Conservation (phyloP, 2,113 vertebrate genomes). For the Cheirogaleus medius region DNA sequence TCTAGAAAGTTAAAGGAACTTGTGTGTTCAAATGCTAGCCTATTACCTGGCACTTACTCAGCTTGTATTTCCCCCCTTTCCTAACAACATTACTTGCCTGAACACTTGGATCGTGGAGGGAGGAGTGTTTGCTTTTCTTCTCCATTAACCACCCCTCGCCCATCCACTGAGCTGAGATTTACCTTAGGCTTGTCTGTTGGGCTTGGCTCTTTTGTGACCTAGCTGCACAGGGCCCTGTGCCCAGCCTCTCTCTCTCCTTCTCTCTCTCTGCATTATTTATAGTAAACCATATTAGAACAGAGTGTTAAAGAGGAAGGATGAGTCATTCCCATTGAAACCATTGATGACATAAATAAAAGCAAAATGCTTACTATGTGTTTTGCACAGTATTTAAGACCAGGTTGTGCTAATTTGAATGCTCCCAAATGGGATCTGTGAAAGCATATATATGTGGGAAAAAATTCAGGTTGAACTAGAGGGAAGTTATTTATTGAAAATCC, state of each 20-base stretch:
- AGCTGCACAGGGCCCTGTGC: neutral
- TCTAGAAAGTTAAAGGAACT: neutral
- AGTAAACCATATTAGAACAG: slow-evolving; percentile 83
- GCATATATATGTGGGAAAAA: slow-evolving; percentile 26
- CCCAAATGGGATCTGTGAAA: slow-evolving; percentile 56
- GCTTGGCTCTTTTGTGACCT: neutral
- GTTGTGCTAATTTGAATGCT: slow-evolving; percentile 78
- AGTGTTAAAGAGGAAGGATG: slow-evolving; percentile 81
- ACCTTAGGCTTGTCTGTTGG: neutral
- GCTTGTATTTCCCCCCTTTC: neutral
- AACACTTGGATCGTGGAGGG: neutral
- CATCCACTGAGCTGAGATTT: neutral
- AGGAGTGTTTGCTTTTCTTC: neutral
- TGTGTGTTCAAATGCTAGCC: neutral
- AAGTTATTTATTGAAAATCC: neutral
- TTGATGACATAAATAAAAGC: slow-evolving; percentile 82
- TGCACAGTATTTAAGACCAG: slow-evolving; percentile 77
- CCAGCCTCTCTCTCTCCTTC: neutral
- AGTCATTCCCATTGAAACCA: slow-evolving; percentile 84
- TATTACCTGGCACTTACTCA: neutral
- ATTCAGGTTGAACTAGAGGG: slow-evolving; percentile 27
- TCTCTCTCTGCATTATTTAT: slow-evolving; percentile 78
- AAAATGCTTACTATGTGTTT: slow-evolving; percentile 81
- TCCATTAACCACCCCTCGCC: rapidly evolving
- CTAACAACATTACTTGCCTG: neutral